A percentile compares a stretch with the other conserved stretches of the same genome.
Evolutionary conservation across 92 coral and sea anemone species (phyloP).

Genomic region (Montipora capitata): DNA sequence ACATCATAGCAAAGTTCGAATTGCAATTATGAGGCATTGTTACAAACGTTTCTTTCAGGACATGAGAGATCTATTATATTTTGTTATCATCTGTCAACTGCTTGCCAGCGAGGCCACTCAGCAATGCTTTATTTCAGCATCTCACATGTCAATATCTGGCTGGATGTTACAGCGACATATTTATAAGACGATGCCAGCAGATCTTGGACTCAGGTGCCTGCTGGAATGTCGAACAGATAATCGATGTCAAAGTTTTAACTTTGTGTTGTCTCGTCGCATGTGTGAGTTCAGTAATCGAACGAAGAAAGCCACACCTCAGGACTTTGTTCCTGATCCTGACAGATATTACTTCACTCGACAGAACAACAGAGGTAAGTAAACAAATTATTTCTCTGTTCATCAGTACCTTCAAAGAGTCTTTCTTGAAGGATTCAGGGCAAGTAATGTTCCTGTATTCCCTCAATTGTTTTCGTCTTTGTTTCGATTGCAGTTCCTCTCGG

Average conservation of each 20-base stretch:
- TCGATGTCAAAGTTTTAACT: conserved; percentile 38
- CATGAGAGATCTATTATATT: background rate
- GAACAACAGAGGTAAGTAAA: background rate
- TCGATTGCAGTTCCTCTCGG: conserved; percentile 14
- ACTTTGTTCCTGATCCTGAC: background rate
- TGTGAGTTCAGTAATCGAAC: conserved; percentile 21
- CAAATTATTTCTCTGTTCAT: too few species aligned
- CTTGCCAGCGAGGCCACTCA: background rate
- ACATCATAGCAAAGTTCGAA: background rate
- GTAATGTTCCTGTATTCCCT: too few species aligned
- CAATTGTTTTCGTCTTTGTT: background rate
- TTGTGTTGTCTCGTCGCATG: conserved; percentile 1
- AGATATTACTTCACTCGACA: conserved; percentile 15
- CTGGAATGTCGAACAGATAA: conserved; percentile 2
- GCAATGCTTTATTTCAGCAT: background rate
- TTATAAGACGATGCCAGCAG: background rate
- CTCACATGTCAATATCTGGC: conserved; percentile 7
- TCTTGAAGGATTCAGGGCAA: too few species aligned
- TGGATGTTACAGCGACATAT: conserved; percentile 14
- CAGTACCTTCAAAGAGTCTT: too few species aligned
- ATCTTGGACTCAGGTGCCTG: background rate
- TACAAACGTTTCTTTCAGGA: background rate
- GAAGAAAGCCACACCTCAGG: conserved; percentile 14
- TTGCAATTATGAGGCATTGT: background rate
- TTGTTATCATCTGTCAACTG: background rate